Evolutionary conservation across 1,140 invertebrate genomes (phyloP).

Genomic region (Ceratina calcarata): DNA sequence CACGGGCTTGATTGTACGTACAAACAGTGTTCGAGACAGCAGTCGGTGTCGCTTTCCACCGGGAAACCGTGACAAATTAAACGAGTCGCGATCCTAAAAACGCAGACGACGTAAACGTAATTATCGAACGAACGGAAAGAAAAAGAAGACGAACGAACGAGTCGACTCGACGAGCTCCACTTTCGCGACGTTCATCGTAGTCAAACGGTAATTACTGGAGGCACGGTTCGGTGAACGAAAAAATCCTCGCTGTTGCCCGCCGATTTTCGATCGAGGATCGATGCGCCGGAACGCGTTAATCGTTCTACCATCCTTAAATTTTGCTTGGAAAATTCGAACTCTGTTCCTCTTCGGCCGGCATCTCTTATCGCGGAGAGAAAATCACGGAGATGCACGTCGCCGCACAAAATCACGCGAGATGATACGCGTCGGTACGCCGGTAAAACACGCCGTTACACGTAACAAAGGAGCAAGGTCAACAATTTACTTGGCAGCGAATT

Average conservation of each 20-base stretch:
- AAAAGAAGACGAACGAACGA: background rate
- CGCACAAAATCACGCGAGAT: too few species aligned
- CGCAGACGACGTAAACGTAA: conserved; percentile 28
- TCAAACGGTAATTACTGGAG: conserved; percentile 29
- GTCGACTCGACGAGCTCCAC: conserved; percentile 13
- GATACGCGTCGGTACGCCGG: too few species aligned
- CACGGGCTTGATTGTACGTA: conserved; percentile 23
- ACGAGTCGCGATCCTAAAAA: background rate
- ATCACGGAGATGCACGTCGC: too few species aligned
- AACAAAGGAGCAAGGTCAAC: background rate
- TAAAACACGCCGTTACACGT: background rate
- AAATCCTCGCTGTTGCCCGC: background rate
- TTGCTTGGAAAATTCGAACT: too few species aligned
- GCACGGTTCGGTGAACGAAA: conserved; percentile 39
- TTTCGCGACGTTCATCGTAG: conserved; percentile 28
- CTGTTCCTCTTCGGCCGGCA: too few species aligned
- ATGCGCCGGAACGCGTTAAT: background rate
- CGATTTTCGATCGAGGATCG: conserved; percentile 14
- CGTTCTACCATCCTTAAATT: too few species aligned
- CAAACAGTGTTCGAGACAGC: background rate
- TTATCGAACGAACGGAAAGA: conserved; percentile 15
- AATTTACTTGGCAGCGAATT: background rate
- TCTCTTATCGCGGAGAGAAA: too few species aligned
- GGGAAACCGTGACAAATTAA: conserved; percentile 2
- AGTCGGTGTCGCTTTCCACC: background rate